Conservation (phyloP, 2,797 vertebrate species). For the Rhynchonycteris naso region DNA sequence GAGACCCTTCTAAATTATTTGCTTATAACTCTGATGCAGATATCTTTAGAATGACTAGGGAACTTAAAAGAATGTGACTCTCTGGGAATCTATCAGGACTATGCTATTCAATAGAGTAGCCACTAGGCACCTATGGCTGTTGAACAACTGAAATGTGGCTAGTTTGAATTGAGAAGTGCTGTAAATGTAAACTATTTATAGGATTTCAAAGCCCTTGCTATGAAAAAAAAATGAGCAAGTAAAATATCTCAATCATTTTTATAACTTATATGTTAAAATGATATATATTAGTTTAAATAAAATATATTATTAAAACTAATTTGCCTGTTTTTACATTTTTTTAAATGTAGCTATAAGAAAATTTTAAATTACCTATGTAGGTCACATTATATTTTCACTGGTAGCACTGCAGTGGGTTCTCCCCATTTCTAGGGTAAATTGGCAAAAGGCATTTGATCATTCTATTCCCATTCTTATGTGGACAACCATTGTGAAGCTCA, state of each 20-base stretch:
- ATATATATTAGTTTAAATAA: neutral
- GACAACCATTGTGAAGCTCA: neutral
- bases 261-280: neutral
- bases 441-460: neutral
- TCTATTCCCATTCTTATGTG: neutral
- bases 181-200: neutral
- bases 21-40: neutral
- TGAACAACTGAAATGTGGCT: neutral
- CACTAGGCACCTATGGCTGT: neutral
- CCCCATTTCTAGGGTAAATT: neutral
- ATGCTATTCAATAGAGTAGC: neutral
- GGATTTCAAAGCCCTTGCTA: neutral
- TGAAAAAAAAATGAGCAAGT: neutral
- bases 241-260: neutral
- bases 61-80: neutral
- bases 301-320: slow-evolving; percentile 5
- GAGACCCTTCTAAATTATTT: neutral
- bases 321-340: neutral
- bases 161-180: neutral
- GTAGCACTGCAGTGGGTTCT: neutral
- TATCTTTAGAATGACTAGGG: neutral
- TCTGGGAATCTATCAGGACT: neutral
- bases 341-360: neutral
- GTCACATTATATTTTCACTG: neutral
- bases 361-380: neutral